Base-by-base conservation (phyloP, 2,888 invertebrate species). In the Eupithecia pulchellata region DNA sequence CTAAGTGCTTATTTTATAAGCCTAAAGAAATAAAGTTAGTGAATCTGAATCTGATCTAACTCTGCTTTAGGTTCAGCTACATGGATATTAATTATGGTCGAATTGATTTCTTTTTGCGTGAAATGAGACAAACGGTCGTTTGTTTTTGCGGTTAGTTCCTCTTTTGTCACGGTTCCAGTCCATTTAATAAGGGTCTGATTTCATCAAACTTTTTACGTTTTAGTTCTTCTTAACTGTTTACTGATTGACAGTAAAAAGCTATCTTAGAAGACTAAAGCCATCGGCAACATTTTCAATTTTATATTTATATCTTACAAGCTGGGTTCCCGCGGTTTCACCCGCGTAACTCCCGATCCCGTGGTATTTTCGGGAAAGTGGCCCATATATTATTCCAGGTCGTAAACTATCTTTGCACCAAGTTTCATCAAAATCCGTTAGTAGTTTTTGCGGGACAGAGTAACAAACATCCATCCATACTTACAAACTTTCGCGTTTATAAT, bases 121-220 rank as follows among this genome's bases (percentile, higher is more conserved):
- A 61, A 61, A 61, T 61, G 14, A 60, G 34, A 61, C 61, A 32
- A 64, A 64, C 30, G 25, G 39, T 63, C n/a, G 17, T 63, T 63
- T 61, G 61, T 34, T 20, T 25, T 61, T 20, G 34, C 29, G 8
- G 29, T 29, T 57, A 57, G 32, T 30, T 32, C 30, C 11, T 13
- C 20, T 61, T 61, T 61, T 34, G 34, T 61, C 61, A 61, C 61
- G 36, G 61, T 20, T 34, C 13, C 34, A 32, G 25, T 34, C 34
- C 32, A n/a, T 11, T 57, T 57, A 57, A 29, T 57, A 17, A 17
- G 29, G 57, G 17, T 5, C 13, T 1, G 25, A 52, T 52, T 52
- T 52, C 52, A 25, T 25, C 52, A 4, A 52, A 52, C 52, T 52
- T 0, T 20, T 47, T 47, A n/a, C n/a, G 20, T 47, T 47, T n/a